phyloP scores from a whole-genome alignment of 2,113 vertebrate species.

The Eulacestoma nigropectus region DNA sequence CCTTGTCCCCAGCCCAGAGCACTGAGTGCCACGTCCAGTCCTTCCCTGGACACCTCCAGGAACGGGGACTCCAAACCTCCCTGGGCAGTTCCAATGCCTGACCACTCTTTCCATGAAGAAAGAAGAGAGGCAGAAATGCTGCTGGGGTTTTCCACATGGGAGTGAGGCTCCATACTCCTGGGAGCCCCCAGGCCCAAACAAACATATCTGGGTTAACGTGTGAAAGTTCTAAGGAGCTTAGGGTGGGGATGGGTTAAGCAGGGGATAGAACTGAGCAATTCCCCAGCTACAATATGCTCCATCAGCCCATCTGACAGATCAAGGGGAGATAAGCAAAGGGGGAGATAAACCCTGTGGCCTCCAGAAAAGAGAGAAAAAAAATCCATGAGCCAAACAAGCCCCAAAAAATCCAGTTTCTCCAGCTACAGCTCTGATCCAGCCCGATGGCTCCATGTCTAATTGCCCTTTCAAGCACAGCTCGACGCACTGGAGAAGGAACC shows the following conservation, averaged over 20 bases:
- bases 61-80: neutral
- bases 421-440: neutral
- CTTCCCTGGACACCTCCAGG: neutral
- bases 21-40: accelerated
- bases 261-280: slow-evolving; percentile 24
- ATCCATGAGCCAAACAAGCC: neutral
- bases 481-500: neutral
- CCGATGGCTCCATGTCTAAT: neutral
- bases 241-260: neutral
- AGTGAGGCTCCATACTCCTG: neutral
- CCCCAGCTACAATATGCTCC: neutral
- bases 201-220: slow-evolving; percentile 27
- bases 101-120: neutral
- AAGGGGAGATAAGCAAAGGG: neutral
- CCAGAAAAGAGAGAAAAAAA: neutral
- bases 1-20: neutral
- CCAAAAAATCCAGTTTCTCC: neutral
- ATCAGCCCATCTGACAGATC: neutral
- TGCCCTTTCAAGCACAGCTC: neutral
- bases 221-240: slow-evolving; percentile 52
- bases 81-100: neutral
- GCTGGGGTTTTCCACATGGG: neutral
- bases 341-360: neutral
- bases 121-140: neutral
- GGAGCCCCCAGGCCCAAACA: neutral